phyloP scores from a whole-genome alignment of 2,113 vertebrate genomes.

The Macroglossus sobrinus region DNA sequence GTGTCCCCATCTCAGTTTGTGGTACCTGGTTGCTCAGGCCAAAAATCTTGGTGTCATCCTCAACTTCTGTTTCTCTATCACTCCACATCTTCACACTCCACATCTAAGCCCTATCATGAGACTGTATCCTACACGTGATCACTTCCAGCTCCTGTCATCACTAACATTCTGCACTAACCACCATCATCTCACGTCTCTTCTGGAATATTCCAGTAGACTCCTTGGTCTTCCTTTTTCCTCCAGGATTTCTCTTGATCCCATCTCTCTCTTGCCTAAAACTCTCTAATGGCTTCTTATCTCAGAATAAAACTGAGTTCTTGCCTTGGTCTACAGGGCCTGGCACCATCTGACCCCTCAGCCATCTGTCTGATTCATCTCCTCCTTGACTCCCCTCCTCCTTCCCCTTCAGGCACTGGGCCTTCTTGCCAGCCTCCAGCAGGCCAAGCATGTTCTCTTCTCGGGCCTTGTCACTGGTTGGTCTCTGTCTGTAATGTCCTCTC shows the following conservation, averaged over 20 bases:
- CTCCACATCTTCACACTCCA: neutral
- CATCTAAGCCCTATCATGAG: neutral
- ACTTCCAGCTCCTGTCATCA: neutral
- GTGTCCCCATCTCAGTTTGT: neutral
- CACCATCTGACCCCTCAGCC: neutral
- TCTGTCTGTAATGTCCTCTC: neutral
- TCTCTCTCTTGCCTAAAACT: constrained; percentile 7
- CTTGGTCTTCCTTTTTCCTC: neutral
- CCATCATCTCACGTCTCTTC: neutral
- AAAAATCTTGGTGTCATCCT: neutral
- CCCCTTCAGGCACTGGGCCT: neutral
- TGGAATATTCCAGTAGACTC: neutral
- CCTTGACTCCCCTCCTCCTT: neutral
- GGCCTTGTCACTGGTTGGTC: neutral
- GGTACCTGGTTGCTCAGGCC: neutral
- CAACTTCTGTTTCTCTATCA: neutral
- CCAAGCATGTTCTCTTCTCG: neutral
- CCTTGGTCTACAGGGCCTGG: neutral
- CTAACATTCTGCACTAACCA: neutral
- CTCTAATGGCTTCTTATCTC: neutral
- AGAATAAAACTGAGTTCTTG: neutral
- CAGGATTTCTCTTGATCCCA: neutral
- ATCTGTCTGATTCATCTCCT: neutral
- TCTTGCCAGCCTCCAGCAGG: neutral
- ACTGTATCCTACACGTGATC: neutral